A percentile compares a stretch with the other conserved stretches of the same genome.
Evolutionary conservation across 1,140 invertebrate genomes (phyloP).

Genomic region (Calliopsis andreniformis): DNA sequence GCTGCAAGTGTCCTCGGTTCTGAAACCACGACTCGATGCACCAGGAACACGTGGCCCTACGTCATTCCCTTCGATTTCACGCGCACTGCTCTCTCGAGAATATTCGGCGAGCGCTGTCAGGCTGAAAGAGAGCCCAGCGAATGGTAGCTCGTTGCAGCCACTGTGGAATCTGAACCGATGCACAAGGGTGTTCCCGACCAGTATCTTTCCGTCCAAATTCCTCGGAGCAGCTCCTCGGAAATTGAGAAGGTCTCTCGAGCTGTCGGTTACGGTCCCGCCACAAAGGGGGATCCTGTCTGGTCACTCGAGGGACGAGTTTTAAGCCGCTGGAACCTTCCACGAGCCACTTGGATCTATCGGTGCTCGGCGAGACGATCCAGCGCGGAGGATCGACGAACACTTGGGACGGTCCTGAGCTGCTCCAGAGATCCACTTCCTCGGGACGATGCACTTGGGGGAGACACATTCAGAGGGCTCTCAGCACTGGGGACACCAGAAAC

Average conservation of each 20-base stretch:
- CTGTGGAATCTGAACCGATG: too few relatives aligned
- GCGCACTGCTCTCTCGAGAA: too few relatives aligned
- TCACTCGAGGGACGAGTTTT: neutral
- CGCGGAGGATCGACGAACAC: too few relatives aligned
- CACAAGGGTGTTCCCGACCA: neutral
- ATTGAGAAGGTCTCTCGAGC: neutral
- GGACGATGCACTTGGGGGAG: too few relatives aligned
- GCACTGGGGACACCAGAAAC: neutral
- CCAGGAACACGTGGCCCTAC: neutral
- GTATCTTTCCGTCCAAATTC: neutral
- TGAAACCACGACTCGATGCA: neutral
- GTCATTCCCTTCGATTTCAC: neutral
- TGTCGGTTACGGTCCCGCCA: neutral
- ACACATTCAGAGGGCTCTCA: neutral
- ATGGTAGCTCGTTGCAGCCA: too few relatives aligned
- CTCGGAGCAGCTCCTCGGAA: neutral
- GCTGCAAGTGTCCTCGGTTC: neutral
- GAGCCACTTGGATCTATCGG: too few relatives aligned
- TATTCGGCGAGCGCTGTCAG: too few relatives aligned
- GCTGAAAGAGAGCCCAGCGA: too few relatives aligned
- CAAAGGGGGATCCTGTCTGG: neutral
- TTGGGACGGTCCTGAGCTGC: too few relatives aligned
- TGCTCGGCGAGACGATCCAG: neutral
- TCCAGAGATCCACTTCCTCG: too few relatives aligned
- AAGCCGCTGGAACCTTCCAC: neutral